Base-by-base conservation (phyloP, 1,140 invertebrate genomes). In the Tetramorium simillimum region DNA sequence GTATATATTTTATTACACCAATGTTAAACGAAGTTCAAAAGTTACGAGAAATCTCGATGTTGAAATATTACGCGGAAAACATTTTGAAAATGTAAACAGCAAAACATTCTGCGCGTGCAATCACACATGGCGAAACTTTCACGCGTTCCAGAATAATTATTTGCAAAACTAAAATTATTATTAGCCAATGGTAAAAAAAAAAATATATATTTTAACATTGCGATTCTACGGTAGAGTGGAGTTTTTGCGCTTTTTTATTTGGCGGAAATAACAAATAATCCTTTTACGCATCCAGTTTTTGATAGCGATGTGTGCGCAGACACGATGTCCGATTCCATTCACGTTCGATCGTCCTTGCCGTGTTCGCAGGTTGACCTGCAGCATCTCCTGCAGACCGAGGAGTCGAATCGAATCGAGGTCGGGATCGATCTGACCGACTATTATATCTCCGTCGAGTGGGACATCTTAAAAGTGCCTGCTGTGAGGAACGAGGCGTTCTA, bases 401-500 rank as follows among this genome's bases (percentile, higher is more conserved):
- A 98, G 92, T 98, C 97, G 37, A 97, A 98, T 93, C 96, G 97
- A 87, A 98, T 98, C 92, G 97, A 97, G 82, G 96, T 98, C 92
- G 98, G 98, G 62, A 99, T 99, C 91, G 98, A 99, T 95, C 95
- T 99, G 62, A 98, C 98, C 92, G 98, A 99, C 93, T 99, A 99
- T 94, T 99, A 99, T 96, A 98, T 99, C 93, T 99, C 98, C 91
- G 98, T 99, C 28, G 99, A 99, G 96, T 99, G 99, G 99, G 99
- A 99, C 95, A 98, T 99, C 90, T 97, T 99, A 97, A 96, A 96
- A 81, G 98, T 99, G 90, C 98, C 98, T 81, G 98, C 98, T 7
- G 96, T 97, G 76, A 96, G 98, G 85, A 98, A 98, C 93, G 98
- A 98, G 92, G 98, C 98, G 93, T 98, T 98, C 94, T 99, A 99